phyloP scores from a whole-genome alignment of 2,797 vertebrate species.

The Coluber constrictor region DNA sequence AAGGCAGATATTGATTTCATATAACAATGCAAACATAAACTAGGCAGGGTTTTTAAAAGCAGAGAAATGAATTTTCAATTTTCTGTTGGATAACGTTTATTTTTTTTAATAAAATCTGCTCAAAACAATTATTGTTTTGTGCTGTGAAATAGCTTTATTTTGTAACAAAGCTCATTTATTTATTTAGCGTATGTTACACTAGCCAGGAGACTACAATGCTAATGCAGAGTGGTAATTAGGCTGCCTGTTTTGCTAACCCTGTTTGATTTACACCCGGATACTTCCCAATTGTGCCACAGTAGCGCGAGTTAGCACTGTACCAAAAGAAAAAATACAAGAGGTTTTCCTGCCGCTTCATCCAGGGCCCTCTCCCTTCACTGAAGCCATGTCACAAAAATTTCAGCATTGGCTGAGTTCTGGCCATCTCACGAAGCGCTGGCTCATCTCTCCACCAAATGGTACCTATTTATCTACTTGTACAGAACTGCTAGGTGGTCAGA shows the following conservation, averaged over 20 bases:
- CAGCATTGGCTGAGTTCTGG: background rate
- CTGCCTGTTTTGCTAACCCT: background rate
- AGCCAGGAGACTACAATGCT: background rate
- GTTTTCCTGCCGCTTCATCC: background rate
- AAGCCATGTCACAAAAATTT: background rate
- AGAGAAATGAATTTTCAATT: background rate
- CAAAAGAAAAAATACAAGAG: background rate
- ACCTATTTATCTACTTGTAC: background rate
- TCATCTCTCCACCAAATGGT: background rate
- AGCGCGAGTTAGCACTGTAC: background rate
- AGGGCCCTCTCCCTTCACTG: background rate
- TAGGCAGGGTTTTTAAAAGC: background rate
- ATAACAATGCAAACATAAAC: background rate
- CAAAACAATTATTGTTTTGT: background rate
- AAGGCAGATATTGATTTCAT: background rate
- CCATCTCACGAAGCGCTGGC: background rate
- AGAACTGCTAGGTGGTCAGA: background rate
- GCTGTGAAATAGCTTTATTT: constrained; percentile 24
- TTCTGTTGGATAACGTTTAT: background rate
- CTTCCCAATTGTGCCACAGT: background rate
- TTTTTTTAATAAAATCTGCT: background rate
- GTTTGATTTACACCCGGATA: background rate
- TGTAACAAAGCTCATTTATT: background rate
- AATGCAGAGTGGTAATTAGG: background rate
- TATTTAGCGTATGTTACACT: background rate